Base-by-base conservation (phyloP, 23 tunicate species). In the Clavelina lepadiformis region DNA sequence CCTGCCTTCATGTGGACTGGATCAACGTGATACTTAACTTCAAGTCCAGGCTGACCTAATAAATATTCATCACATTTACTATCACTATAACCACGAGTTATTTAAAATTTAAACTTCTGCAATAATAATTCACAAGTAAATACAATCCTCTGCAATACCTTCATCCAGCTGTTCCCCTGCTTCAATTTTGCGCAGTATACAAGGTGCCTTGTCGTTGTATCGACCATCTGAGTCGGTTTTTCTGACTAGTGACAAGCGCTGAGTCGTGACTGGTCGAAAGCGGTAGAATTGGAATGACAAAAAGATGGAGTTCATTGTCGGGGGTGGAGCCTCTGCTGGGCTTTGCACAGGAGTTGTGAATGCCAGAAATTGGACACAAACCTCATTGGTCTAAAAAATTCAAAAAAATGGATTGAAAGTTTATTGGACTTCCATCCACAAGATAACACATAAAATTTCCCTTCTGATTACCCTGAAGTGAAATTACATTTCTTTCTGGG, bases 231-330 rank as follows among this genome's bases (percentile, higher is more conserved):
- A 8, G 29, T 38, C 70, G 21, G 46, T 3, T 44, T 76, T 69
- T 26, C 62, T 62, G 19, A 61, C 21, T 19, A 85, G 69, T 30
- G 71, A 66, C 69, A 85, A 44, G 23, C 94, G 61, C 29, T 78
- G 82, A 19, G 94, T 85, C 3, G 83, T 69, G 3, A 77, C 79
- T 31, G 94, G 65, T 26, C 54, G 71, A 46, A 85, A 85, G 31
- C 94, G 84, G 47, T 85, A 85, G 35, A 85, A 85, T 50, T 85
- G 94, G 36, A 85, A 85, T 25, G 94, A 71, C 60, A 82, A 77
- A 33, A 85, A 85, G 18, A 77, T 31, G 38, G 82, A 61, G 38
- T 71, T 51, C 25, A 77, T 31, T 1, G 51, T 37, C 25, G 78
- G 84, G n/a, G 79, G 75, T 6, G 67, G 56, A 0, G 69, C 23